These are phyloP conservation scores for Pteropus rufus DNA, from an alignment of 2,797 vertebrate genomes.

Conservation along the genomic window DNA sequence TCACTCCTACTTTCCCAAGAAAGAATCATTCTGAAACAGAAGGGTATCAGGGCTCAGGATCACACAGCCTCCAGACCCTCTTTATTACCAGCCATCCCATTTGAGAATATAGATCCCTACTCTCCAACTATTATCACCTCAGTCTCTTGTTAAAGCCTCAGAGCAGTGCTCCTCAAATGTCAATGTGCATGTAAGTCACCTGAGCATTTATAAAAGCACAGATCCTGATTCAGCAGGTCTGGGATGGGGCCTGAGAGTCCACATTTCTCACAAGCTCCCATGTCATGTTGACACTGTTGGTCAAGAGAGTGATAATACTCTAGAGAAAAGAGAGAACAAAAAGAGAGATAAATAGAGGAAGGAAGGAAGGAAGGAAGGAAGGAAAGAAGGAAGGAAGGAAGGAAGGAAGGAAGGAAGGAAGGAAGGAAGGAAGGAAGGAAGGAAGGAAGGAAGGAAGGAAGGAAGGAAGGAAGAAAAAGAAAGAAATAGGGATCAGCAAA, in stretches of 20 bases:
- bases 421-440: too few relatives aligned
- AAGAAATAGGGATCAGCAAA: neutral
- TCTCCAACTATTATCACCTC: neutral
- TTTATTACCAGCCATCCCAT: neutral
- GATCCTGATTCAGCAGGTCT: neutral
- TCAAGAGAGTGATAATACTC: neutral
- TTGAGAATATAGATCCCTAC: neutral
- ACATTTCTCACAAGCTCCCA: neutral
- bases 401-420: neutral
- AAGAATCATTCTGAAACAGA: constrained; percentile 11
- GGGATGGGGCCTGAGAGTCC: neutral
- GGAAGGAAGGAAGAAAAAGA: neutral
- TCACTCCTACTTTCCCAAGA: neutral
- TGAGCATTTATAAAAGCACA: neutral
- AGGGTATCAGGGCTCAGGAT: neutral
- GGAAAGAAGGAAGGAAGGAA: too few relatives aligned
- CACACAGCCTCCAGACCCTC: neutral
- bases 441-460: too few relatives aligned
- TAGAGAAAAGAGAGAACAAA: neutral
- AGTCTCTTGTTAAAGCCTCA: neutral
- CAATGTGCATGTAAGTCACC: neutral
- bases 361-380: too few relatives aligned
- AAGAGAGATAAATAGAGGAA: neutral
- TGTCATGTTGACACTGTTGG: neutral
- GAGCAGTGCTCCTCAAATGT: neutral